These are phyloP conservation scores for Epirrita christyi DNA, from an alignment of 2,888 invertebrate species.

Conservation along the genomic window DNA sequence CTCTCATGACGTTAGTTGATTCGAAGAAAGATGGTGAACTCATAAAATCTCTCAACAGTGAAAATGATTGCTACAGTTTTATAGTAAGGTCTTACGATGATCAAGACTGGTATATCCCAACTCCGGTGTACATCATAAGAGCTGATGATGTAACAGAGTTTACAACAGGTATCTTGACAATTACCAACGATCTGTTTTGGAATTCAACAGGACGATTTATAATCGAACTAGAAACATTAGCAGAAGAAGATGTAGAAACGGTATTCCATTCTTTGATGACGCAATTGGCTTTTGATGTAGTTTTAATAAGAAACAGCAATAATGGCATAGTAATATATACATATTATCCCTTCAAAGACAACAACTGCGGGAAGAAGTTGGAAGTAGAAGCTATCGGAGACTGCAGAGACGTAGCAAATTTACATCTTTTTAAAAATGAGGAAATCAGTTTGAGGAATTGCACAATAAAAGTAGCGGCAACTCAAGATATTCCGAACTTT, in stretches of 20 bases:
- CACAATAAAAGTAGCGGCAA: constrained; percentile 50
- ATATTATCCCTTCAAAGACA: constrained; percentile 52
- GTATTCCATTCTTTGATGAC: constrained; percentile 47
- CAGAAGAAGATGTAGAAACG: constrained; percentile 35
- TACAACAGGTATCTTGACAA: constrained; percentile 38
- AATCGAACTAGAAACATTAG: constrained; percentile 41
- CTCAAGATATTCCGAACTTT: constrained; percentile 50
- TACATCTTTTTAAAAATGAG: constrained; percentile 38
- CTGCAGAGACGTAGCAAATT: constrained; percentile 42
- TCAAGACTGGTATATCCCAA: constrained; percentile 44
- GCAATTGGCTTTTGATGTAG: constrained; percentile 50
- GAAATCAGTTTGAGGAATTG: constrained; percentile 49
- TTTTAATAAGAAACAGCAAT: constrained; percentile 44
- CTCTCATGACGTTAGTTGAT: constrained; percentile 45
- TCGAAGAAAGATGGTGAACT: constrained; percentile 39
- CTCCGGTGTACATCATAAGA: constrained; percentile 54
- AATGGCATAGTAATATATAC: constrained; percentile 44
- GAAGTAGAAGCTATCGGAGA: constrained; percentile 43
- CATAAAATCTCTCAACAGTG: constrained; percentile 37
- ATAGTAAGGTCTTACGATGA: constrained; percentile 44
- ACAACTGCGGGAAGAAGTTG: constrained; percentile 51
- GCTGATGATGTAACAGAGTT: constrained; percentile 44
- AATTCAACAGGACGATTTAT: constrained; percentile 59
- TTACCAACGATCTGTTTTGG: constrained; percentile 57
- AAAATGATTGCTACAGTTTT: constrained; percentile 46